phyloP scores from a whole-genome alignment of 2,888 invertebrate genomes.

The Thymelicus sylvestris region DNA sequence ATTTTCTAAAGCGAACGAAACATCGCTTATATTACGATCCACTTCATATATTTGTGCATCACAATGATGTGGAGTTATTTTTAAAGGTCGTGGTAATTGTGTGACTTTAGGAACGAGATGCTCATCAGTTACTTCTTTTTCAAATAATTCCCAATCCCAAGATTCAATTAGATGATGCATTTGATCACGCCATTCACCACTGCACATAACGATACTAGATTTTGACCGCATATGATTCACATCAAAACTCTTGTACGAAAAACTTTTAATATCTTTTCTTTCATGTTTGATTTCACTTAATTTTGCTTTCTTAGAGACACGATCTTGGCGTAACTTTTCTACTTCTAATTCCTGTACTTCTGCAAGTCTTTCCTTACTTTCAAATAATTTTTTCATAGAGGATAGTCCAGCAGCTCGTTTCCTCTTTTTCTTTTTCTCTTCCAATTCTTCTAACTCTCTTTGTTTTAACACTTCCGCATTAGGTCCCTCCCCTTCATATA shows the following conservation, averaged over 20 bases:
- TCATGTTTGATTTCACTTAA: conserved; percentile 73
- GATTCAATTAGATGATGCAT: conserved; percentile 86
- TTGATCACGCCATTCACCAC: conserved; percentile 86
- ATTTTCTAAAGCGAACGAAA: conserved; percentile 83
- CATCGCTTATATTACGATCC: conserved; percentile 79
- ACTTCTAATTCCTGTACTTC: conserved; percentile 86
- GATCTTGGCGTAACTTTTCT: conserved; percentile 72
- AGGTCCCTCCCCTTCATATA: conserved; percentile 90
- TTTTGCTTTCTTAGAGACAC: conserved; percentile 73
- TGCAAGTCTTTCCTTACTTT: conserved; percentile 89
- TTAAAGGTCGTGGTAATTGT: conserved; percentile 76
- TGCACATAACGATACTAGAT: conserved; percentile 77
- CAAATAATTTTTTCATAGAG: conserved; percentile 89
- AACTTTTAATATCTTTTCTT: conserved; percentile 77
- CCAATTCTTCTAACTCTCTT: conserved; percentile 83
- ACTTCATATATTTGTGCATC: conserved; percentile 81
- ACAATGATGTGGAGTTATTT: conserved; percentile 76
- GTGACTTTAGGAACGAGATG: conserved; percentile 75
- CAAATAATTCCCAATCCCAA: conserved; percentile 87
- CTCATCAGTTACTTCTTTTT: conserved; percentile 81
- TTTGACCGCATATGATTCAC: conserved; percentile 80
- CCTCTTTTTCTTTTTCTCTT: conserved; percentile 82
- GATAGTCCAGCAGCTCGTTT: conserved; percentile 87
- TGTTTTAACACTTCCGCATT: conserved; percentile 86
- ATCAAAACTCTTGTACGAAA: conserved; percentile 77